Base-by-base conservation (phyloP, 2,888 invertebrate genomes). In the Saturnia japonica region DNA sequence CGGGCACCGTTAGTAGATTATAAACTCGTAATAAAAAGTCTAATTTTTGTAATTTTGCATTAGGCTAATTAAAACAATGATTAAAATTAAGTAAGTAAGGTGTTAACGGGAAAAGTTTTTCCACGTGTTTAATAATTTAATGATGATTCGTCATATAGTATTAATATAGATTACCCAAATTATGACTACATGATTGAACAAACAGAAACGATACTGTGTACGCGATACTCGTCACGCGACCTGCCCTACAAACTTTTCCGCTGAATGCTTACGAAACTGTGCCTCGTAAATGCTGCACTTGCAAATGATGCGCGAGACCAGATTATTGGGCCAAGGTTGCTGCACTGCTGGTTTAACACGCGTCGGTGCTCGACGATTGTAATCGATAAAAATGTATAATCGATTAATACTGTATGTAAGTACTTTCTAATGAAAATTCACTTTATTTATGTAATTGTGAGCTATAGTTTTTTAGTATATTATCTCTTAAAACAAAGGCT, bases 271-370 rank as follows among this genome's bases (percentile, higher is more conserved):
- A 81, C 80, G 79, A 82, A 82, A 82, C 77, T 8, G 40, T n/a
- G 64, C 8, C 9, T 64, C 81, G 80, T 81, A 79, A 80, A 80
- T 79, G 82, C 78, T 85, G 84, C 87, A 85, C 81, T 80, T 85
- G 82, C 81, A 81, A 74, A 75, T 79, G 83, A 86, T 85, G 87
- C 85, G 74, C 77, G 76, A 83, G 86, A 60, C 0, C 88, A 86
- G 76, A 81, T 82, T 88, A 87, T 87, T 88, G 78, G 90, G 90
- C 83, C 91, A 91, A 91, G 91, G 92, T 82, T 74, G 25, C 67
- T 74, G 34, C 67, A 69, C 47, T 9, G 60, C 34, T 67, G 40
- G 51, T 11, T n/a, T 25, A 45, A 68, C 19, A 40, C 22, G 19
- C 54, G 42, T 19, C 43, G 43, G 14, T 42, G 19, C 25, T 54